Evolutionary conservation across 2,888 invertebrate species (phyloP), one percentile per base, ranked within the genome.

Genomic region (Catonia carolina): DNA sequence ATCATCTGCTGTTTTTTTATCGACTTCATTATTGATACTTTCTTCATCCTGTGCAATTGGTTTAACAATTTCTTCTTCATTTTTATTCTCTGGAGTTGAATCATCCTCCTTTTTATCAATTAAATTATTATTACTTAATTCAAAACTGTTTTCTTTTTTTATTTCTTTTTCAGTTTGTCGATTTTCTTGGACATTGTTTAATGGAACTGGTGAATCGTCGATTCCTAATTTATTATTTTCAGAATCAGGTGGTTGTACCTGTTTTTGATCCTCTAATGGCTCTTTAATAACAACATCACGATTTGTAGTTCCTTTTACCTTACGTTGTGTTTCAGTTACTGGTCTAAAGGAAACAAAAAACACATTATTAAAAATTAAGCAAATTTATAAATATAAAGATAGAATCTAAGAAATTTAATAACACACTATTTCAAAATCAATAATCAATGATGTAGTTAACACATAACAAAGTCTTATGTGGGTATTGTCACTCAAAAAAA

Each of bases 61-160:
- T 45, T 10, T 17, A 2, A 23, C 14, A 39, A 42, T 35, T 53
- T 45, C 35, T 45, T 53, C 53, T 27, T 45, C 31, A 33, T 18
- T n/a, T n/a, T n/a, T 31, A 7, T 2, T 35, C 14, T n/a, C n/a
- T n/a, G 8, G 31, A 33, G 22, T 12, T 33, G 17, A 35, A 2
- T 22, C n/a, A 20, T 7, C 22, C 45, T 53, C 35, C 17, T 45
- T 45, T 33, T 18, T 48, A 12, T 42, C 35, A 33, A 35, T 8
- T 42, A 12, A 17, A 23, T 33, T 53, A 2, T 10, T 14, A 45
- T 18, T 53, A 8, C 45, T 53, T 27, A 35, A 10, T n/a, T 53
- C 53, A 2, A 45, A 14, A 15, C 45, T 53, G 10, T 1, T 31
- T 57, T 37, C 67, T 71, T 15, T 58, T 62, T 61, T 67, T 4